A percentile compares a stretch with the other conserved stretches of the same genome.
These are phyloP conservation scores for Cepphus grylle DNA, from an alignment of 2,113 vertebrate genomes.

Conservation along the genomic window DNA sequence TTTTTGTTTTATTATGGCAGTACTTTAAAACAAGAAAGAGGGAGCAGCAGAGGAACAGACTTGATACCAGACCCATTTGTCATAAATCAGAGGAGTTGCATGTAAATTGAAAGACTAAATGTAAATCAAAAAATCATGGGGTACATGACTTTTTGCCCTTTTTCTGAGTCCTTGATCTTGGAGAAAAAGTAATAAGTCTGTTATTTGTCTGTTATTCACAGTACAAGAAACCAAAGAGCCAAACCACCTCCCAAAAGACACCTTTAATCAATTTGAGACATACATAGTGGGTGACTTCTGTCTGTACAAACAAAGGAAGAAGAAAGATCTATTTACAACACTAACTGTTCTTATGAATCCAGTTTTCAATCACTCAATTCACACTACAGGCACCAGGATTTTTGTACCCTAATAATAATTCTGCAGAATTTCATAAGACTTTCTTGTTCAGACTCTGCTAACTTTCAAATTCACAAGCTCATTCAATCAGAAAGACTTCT, in stretches of 20 bases:
- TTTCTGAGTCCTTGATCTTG: not conserved
- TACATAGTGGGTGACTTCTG: not conserved
- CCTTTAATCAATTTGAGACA: not conserved
- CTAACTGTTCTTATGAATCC: not conserved
- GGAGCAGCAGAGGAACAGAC: not conserved
- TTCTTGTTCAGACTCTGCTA: not conserved
- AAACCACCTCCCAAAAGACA: not conserved
- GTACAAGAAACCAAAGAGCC: not conserved
- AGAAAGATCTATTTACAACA: not conserved
- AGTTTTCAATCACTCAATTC: not conserved
- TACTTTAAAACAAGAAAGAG: not conserved
- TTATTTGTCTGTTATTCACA: not conserved
- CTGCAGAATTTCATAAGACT: not conserved
- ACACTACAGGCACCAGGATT: not conserved
- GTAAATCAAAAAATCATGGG: not conserved
- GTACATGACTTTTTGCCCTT: not conserved
- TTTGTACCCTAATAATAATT: not conserved
- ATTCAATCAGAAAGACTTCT: slow-evolving; percentile 5
- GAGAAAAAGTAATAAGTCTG: not conserved
- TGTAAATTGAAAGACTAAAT: not conserved
- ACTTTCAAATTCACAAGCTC: not conserved
- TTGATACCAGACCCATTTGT: not conserved
- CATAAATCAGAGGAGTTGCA: not conserved
- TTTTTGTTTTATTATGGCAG: not conserved
- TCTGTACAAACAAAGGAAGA: not conserved